A percentile compares a stretch with the other conserved stretches of the same genome.
These are phyloP conservation scores for Amphipyra berbera DNA, from an alignment of 2,888 invertebrate species.

Conservation along the genomic window DNA sequence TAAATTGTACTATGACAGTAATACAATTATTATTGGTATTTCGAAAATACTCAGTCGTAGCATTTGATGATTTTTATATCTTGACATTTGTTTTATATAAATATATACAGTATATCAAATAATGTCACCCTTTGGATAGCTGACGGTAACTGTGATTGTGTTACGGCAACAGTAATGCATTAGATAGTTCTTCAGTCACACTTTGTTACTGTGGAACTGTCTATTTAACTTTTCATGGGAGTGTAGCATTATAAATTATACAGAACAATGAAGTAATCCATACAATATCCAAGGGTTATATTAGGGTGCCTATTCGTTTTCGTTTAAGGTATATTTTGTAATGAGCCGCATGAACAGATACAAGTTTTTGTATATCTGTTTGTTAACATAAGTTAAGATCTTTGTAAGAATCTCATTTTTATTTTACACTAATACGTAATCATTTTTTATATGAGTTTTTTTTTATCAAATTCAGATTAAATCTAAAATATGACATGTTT, in stretches of 20 bases:
- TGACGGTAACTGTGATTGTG: conserved; percentile 3
- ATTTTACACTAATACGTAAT: conserved; percentile 46
- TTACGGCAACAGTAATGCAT: conserved; percentile 19
- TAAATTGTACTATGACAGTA: conserved; percentile 33
- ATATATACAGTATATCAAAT: conserved; percentile 14
- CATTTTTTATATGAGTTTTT: conserved; percentile 44
- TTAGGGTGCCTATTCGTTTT: conserved; percentile 7
- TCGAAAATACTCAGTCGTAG: conserved; percentile 58
- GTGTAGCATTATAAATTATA: not conserved
- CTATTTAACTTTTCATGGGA: not conserved
- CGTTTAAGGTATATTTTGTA: conserved; percentile 12
- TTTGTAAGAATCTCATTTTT: conserved; percentile 73
- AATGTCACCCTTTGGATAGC: conserved; percentile 24
- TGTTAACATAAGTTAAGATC: conserved; percentile 54
- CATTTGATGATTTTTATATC: conserved; percentile 48
- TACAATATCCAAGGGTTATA: conserved; percentile 21
- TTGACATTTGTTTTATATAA: conserved; percentile 22
- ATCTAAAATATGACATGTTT: conserved; percentile 34
- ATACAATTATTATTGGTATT: conserved; percentile 46
- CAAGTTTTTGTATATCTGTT: conserved; percentile 33
- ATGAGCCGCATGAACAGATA: conserved; percentile 44
- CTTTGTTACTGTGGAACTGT: no score
- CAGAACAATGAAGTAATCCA: not conserved
- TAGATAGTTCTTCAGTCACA: not conserved
- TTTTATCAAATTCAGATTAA: conserved; percentile 23